Evolutionary conservation across 2,113 vertebrate species (phyloP).

Genomic region (Tragelaphus strepsiceros): DNA sequence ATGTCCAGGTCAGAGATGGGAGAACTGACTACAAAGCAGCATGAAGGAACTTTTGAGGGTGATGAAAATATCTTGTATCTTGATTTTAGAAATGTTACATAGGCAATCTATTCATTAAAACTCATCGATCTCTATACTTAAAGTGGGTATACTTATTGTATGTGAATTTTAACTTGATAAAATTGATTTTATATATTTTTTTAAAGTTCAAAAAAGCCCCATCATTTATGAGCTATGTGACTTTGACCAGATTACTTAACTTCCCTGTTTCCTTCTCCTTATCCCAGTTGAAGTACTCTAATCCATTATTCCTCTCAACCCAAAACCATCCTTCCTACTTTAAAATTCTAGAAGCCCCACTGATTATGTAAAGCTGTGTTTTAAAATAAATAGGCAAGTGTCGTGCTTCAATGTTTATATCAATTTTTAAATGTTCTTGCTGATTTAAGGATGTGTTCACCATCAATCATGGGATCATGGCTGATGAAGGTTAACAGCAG

Average conservation of each 20-base stretch:
- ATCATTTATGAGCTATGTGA: neutral
- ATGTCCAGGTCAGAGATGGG: neutral
- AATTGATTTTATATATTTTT: neutral
- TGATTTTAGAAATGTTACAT: neutral
- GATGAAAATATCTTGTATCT: neutral
- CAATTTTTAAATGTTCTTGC: neutral
- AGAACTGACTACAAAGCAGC: too few relatives aligned
- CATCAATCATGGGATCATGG: neutral
- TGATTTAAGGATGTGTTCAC: neutral
- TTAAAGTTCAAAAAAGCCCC: neutral
- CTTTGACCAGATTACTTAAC: neutral
- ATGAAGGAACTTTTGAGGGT: accelerated
- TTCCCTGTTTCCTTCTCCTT: neutral
- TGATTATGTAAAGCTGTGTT: neutral
- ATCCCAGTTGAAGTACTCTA: neutral
- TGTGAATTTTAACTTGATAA: neutral
- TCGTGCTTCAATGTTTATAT: neutral
- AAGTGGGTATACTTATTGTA: neutral
- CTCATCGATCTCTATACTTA: neutral
- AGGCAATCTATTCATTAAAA: neutral
- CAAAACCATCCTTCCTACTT: neutral
- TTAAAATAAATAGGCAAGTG: neutral
- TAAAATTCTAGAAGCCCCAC: too few relatives aligned
- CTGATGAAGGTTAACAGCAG: neutral
- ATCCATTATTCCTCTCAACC: neutral